Conservation (phyloP, 1,140 invertebrate genomes). For the Aphidius gifuensis region DNA sequence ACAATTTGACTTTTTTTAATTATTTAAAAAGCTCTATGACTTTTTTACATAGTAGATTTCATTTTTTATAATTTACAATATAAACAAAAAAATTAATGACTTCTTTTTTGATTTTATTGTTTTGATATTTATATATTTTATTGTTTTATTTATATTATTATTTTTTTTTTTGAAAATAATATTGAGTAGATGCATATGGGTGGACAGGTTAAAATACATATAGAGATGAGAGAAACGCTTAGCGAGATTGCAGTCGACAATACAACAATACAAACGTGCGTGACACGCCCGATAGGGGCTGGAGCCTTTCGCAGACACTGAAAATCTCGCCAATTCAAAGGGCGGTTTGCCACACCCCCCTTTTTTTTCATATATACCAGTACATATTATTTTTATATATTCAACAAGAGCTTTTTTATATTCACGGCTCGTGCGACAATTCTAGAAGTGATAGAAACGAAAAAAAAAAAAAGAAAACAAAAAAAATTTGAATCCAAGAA, state of each 20-base stretch:
- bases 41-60: too few relatives aligned
- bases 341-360: slow-evolving; percentile 45
- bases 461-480: too few relatives aligned
- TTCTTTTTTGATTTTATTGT: too few relatives aligned
- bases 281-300: slow-evolving; percentile 50
- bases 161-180: neutral
- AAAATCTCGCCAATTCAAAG: slow-evolving; percentile 55
- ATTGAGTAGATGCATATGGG: slow-evolving; percentile 35
- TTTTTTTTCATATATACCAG: neutral
- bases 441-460: too few relatives aligned
- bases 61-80: too few relatives aligned
- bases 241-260: slow-evolving; percentile 56
- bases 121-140: neutral
- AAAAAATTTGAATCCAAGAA: too few relatives aligned
- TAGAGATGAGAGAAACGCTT: slow-evolving; percentile 43
- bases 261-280: slow-evolving; percentile 52
- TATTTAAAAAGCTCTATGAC: too few relatives aligned
- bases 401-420: neutral
- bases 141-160: slow-evolving; percentile 6
- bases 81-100: too few relatives aligned
- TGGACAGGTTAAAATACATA: slow-evolving; percentile 46
- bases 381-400: neutral
- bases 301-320: slow-evolving; percentile 38
- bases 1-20: too few relatives aligned
- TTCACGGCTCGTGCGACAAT: neutral